Evolutionary conservation across 2,888 invertebrate species (phyloP), one percentile per base, ranked within the genome.

Genomic region (Himalopsyche kuldschensis): DNA sequence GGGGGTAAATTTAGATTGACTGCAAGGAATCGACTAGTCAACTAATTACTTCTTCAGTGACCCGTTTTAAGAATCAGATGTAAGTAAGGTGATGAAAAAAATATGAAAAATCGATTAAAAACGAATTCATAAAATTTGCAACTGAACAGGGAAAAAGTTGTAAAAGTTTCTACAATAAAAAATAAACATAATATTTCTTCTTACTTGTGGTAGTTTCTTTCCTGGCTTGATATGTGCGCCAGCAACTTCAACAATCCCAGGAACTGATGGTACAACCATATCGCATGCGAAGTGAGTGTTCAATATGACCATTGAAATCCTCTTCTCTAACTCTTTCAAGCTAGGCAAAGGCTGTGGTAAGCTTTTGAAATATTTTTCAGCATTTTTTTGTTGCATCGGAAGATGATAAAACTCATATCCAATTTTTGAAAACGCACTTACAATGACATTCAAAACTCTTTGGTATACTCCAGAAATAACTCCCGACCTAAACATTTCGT

Each of bases 241-340:
- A 30, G 93, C 94, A 78, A 94, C 90, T 87, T 93, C 92, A 1
- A 93, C 89, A 84, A 93, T 89, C 87, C 92, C 93, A 0, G 93
- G 94, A 2, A 92, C 89, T 27, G 91, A 89, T 0, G 93, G 93
- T 4, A 89, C 88, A 1, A 92, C 89, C 6, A 88, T 85, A 78
- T 91, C 91, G 82, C 91, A 90, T 87, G 91, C 92, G 75, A 90
- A 91, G 87, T 94, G 93, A 8, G 90, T 89, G 87, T 93, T 93
- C 0, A 91, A 87, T 35, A 93, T 87, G 27, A 92, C 88, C 85
- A 93, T 83, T 0, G 92, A 90, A 2, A 89, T 89, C 85, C 92
- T 90, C 78, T 85, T 89, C 85, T 91, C 90, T 85, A 91, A 82
- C 1, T 91, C 90, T 82, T 88, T 89, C 82, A 92, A 87, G 87